These are phyloP conservation scores for Parascotia fuliginaria DNA, from an alignment of 2,888 invertebrate genomes.

Conservation along the genomic window DNA sequence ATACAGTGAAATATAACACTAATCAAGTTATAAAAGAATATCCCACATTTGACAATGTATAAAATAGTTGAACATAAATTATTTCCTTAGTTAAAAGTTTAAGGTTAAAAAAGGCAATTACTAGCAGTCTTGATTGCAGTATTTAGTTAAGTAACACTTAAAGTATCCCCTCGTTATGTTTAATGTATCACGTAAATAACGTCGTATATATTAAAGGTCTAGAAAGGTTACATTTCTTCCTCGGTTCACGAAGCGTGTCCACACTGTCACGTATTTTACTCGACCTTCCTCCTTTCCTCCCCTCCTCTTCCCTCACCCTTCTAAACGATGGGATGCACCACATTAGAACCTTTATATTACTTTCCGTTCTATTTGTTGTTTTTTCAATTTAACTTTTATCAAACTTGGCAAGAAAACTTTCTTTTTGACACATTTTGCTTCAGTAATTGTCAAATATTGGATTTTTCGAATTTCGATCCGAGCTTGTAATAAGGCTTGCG, in stretches of 20 bases:
- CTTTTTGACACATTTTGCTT: conserved; percentile 21
- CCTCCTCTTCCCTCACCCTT: conserved; percentile 46
- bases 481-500: too few species aligned
- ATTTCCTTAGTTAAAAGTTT: too few species aligned
- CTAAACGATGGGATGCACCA: conserved; percentile 49
- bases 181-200: conserved; percentile 39
- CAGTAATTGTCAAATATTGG: conserved; percentile 37
- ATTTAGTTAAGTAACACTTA: neutral
- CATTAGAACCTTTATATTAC: conserved; percentile 46
- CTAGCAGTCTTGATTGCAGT: neutral
- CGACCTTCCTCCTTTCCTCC: conserved; percentile 53
- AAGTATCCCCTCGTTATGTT: conserved; percentile 24
- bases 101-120: too few species aligned
- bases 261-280: conserved; percentile 78
- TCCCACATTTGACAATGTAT: too few species aligned
- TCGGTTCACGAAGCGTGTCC: conserved; percentile 72
- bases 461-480: neutral
- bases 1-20: too few species aligned
- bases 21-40: too few species aligned
- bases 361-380: conserved; percentile 41
- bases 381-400: conserved; percentile 42
- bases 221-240: conserved; percentile 74
- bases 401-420: conserved; percentile 25
- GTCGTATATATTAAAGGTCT: conserved; percentile 58
- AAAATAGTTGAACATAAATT: too few species aligned